Percentiles rank a stretch among this genome's conserved stretches.
Conservation (phyloP, 2,888 invertebrate genomes). For the Metellina segmentata region DNA sequence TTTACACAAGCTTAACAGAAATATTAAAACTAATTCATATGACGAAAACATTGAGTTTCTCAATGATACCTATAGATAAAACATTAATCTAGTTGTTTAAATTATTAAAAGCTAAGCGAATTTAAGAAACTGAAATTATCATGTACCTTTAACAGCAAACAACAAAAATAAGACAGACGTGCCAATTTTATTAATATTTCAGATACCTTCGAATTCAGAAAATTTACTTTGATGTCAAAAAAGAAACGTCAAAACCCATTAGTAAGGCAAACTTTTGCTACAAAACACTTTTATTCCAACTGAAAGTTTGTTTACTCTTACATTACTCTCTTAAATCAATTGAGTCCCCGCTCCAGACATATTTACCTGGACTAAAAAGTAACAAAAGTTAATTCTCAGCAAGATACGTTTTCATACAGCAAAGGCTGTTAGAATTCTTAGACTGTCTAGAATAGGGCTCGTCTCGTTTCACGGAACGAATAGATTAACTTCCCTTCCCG, state of each 20-base stretch:
- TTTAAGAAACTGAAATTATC: too few species aligned
- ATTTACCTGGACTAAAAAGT: neutral
- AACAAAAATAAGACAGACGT: neutral
- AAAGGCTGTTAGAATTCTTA: neutral
- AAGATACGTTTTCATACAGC: neutral
- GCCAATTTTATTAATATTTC: neutral
- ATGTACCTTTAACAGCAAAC: neutral
- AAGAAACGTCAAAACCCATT: neutral
- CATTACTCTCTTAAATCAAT: neutral
- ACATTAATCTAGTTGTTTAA: too few species aligned
- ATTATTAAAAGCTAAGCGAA: too few species aligned
- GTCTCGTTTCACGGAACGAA: neutral
- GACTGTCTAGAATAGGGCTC: neutral
- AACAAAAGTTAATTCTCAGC: neutral
- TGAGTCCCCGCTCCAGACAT: neutral
- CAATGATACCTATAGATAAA: too few species aligned
- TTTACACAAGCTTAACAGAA: too few species aligned
- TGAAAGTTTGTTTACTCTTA: neutral
- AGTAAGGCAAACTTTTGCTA: neutral
- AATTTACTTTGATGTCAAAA: neutral
- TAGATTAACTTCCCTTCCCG: neutral
- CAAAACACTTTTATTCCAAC: neutral
- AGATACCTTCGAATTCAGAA: neutral
- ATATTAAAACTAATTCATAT: too few species aligned
- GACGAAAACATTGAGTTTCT: too few species aligned